These are phyloP conservation scores for Lepidostoma basale DNA, from an alignment of 1,140 invertebrate genomes.

Conservation along the genomic window DNA sequence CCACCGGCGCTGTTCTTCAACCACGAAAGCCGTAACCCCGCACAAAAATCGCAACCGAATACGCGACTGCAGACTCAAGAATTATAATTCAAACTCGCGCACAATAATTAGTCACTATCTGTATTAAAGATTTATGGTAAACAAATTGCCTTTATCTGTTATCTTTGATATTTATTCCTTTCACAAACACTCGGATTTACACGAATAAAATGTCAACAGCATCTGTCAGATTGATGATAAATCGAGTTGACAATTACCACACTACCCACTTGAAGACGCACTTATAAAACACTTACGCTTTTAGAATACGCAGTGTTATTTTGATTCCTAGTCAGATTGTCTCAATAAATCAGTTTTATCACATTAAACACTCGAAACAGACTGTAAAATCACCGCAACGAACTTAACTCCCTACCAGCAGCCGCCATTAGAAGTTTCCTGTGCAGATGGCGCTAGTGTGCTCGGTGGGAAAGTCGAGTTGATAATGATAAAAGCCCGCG, in stretches of 20 bases:
- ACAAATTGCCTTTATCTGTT: background rate
- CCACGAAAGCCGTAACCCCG: background rate
- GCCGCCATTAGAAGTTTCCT: background rate
- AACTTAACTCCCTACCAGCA: background rate
- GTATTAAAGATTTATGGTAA: too few species aligned
- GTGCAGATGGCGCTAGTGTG: constrained; percentile 19
- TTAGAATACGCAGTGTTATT: background rate
- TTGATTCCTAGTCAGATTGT: background rate
- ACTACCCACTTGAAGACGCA: background rate
- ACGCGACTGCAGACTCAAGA: background rate
- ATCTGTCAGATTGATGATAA: constrained; percentile 10
- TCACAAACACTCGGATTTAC: background rate
- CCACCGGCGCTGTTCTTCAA: background rate
- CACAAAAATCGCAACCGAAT: background rate
- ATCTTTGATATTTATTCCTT: background rate
- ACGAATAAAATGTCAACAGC: background rate
- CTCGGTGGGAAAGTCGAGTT: background rate
- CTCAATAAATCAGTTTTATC: background rate
- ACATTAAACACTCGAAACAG: background rate
- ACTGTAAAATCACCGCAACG: background rate
- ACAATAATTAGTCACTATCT: background rate
- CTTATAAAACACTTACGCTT: constrained; percentile 14
- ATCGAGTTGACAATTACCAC: background rate
- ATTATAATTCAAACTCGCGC: background rate
- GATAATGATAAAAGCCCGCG: too few species aligned